Conservation (phyloP, 2,888 invertebrate genomes). For the Junonia oenone region DNA sequence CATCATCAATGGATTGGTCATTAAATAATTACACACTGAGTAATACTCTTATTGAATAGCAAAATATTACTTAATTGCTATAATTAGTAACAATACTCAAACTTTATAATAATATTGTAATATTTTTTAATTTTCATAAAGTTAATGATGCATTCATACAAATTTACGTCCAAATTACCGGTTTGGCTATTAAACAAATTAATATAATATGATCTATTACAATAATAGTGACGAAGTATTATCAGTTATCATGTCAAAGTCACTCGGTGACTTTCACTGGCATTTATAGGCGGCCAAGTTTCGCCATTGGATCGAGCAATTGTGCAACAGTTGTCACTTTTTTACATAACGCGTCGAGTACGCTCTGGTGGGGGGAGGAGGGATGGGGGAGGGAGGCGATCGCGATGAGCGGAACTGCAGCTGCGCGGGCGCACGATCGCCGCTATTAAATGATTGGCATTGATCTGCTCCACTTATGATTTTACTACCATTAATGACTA, state of each 20-base stretch:
- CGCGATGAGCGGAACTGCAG: constrained; percentile 22
- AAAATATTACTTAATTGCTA: not conserved
- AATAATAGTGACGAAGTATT: constrained; percentile 40
- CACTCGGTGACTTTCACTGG: constrained; percentile 73
- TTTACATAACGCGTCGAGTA: constrained; percentile 61
- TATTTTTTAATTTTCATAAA: not conserved
- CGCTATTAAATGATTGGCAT: constrained; percentile 13
- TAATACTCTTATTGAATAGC: too few species aligned
- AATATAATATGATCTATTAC: constrained; percentile 25
- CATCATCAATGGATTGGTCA: too few species aligned
- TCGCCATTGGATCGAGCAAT: constrained; percentile 74
- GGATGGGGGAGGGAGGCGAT: constrained; percentile 15
- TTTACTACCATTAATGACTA: not conserved
- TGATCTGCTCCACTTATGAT: constrained; percentile 17
- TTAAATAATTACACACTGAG: not conserved
- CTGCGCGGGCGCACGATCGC: constrained; percentile 17
- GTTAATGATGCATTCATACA: not conserved
- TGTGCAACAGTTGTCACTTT: constrained; percentile 74
- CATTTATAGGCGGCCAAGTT: constrained; percentile 68
- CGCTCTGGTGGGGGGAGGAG: constrained; percentile 20
- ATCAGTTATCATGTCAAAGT: constrained; percentile 61
- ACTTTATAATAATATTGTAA: not conserved
- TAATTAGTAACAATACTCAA: not conserved
- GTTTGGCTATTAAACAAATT: not conserved
- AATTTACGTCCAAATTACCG: not conserved